Evolutionary conservation across 2,113 vertebrate genomes (phyloP).

Genomic region (Proteles cristata): DNA sequence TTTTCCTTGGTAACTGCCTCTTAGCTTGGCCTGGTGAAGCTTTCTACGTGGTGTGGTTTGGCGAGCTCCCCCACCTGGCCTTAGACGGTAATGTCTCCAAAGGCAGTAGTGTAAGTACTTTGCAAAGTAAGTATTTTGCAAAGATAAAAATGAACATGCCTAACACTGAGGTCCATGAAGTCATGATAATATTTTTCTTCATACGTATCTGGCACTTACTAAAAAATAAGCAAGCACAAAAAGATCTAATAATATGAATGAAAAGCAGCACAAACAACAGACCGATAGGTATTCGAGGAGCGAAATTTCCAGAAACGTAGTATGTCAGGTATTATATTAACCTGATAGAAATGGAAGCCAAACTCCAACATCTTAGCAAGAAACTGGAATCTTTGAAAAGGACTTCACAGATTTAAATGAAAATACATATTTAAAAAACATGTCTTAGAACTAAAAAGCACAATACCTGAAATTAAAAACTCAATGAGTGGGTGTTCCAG

Average conservation of each 20-base stretch:
- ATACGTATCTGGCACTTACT: neutral
- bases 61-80: conserved; percentile 59
- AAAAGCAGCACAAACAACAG: neutral
- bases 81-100: neutral
- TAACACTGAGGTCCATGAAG: neutral
- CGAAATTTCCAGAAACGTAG: neutral
- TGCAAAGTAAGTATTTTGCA: neutral
- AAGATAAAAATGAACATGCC: neutral
- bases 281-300: neutral
- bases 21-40: neutral
- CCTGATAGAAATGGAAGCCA: neutral
- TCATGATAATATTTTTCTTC: neutral
- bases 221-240: neutral
- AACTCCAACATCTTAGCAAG: neutral
- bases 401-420: neutral
- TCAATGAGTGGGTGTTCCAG: neutral
- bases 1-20: neutral
- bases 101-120: neutral
- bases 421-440: neutral
- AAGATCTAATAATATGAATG: neutral
- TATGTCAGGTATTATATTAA: neutral
- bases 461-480: neutral
- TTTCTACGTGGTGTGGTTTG: neutral
- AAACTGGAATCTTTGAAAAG: neutral
- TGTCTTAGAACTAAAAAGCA: neutral